Percentiles rank a stretch among this genome's conserved stretches.
Conservation (phyloP, 2,113 vertebrate genomes). For the Antigone vipio region DNA sequence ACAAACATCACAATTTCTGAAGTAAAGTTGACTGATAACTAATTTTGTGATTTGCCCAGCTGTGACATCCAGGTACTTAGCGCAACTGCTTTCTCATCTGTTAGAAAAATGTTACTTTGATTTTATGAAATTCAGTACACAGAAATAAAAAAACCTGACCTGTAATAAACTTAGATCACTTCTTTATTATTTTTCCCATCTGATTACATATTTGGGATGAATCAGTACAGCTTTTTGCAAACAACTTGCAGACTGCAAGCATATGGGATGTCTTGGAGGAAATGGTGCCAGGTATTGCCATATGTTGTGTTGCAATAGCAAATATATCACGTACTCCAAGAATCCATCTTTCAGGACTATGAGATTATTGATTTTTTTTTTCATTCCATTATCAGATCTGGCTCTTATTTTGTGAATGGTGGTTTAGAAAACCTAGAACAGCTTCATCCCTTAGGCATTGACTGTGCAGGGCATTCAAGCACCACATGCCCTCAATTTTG, state of each 20-base stretch:
- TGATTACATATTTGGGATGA: constrained; percentile 8
- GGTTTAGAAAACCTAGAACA: neutral
- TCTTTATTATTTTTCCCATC: neutral
- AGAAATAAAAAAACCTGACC: neutral
- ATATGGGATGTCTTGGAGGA: constrained; percentile 30
- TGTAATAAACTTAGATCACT: neutral
- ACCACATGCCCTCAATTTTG: neutral
- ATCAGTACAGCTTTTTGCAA: neutral
- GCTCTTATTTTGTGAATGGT: neutral
- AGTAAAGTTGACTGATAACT: neutral
- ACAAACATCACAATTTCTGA: neutral
- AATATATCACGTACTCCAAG: neutral
- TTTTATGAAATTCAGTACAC: neutral
- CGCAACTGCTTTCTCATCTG: neutral
- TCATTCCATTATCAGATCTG: neutral
- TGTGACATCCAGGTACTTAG: neutral
- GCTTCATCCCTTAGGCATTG: neutral
- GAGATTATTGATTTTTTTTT: neutral
- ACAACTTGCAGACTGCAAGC: neutral
- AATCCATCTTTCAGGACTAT: neutral
- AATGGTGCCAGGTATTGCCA: constrained; percentile 5
- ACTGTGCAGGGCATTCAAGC: neutral
- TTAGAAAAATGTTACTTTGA: neutral
- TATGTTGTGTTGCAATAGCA: neutral
- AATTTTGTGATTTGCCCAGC: neutral